Evolutionary conservation across 2,888 invertebrate species (phyloP), one percentile per base, ranked within the genome.

Genomic region (Alloscopus bannaensis): DNA sequence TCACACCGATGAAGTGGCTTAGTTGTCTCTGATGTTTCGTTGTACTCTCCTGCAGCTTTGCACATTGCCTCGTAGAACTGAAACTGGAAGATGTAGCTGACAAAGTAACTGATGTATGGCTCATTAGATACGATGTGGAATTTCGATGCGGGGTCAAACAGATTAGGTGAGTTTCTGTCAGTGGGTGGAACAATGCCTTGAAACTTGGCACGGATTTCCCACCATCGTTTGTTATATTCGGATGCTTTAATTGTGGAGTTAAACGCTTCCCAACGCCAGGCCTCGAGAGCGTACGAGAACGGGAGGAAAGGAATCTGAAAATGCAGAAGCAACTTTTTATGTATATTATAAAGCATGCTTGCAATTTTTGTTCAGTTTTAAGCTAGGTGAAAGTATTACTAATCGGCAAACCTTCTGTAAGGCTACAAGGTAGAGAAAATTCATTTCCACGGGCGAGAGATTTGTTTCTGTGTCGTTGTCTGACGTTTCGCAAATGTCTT

Each of bases 31-130:
- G 80, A 70, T 6, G 68, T 66, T 24, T 84, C 82, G 16, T 88
- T 88, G 6, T 84, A 84, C 85, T 95, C 93, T 0, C 93, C 93
- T 0, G 94, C 91, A 2, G 92, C 93, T 0, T 90, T 88, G 87
- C 96, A 96, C 80, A 96, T 89, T 50, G 94, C 92, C 85, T 94
- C 92, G 87, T 93, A 94, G 66, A 96, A 91, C 90, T 96, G 96
- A 89, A 95, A 96, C 89, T 96, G 95, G 76, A 96, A 88, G 3
- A 96, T 90, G 20, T 64, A 36, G 40, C 59, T 65, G 36, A 66
- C 16, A 28, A 79, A 68, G 40, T 79, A 72, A 28, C 66, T 78
- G 45, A 86, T 80, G 78, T 86, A 86, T 42, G 82, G 83, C 22
- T 87, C 86, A 84, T 88, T 86, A 50, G 84, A 85, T 4, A 87